Conservation (phyloP, 2,888 invertebrate species). For the Axea sp. region DNA sequence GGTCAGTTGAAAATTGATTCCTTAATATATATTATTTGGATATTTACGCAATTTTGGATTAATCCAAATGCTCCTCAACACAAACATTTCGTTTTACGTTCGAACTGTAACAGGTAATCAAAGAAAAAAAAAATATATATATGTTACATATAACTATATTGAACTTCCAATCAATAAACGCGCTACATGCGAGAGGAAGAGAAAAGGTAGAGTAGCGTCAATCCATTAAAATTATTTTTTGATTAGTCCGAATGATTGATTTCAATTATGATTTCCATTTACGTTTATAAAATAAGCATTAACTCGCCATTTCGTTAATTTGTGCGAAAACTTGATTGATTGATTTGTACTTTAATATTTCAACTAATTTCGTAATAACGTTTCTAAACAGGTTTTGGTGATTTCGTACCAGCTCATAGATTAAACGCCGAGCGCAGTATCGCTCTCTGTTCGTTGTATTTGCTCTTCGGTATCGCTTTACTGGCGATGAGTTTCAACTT, state of each 20-base stretch:
- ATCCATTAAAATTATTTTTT: slow-evolving; percentile 29
- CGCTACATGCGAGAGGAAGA: neutral
- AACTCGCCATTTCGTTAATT: too few species aligned
- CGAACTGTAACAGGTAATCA: too few species aligned
- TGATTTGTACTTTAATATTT: too few species aligned
- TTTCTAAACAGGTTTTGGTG: slow-evolving; percentile 86
- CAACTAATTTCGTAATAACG: neutral
- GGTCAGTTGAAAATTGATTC: slow-evolving; percentile 80
- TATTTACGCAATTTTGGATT: too few species aligned
- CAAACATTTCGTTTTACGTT: slow-evolving; percentile 1
- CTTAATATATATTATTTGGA: too few species aligned
- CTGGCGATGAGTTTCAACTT: slow-evolving; percentile 98
- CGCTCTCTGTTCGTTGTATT: slow-evolving; percentile 93
- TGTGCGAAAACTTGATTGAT: too few species aligned
- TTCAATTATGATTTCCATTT: slow-evolving; percentile 7
- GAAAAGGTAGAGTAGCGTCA: neutral
- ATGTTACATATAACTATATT: too few species aligned
- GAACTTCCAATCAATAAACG: slow-evolving; percentile 26
- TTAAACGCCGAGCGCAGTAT: slow-evolving; percentile 83
- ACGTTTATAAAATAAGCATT: neutral
- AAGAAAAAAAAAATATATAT: too few species aligned
- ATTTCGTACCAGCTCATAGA: slow-evolving; percentile 92
- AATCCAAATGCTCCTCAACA: too few species aligned
- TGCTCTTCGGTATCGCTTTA: slow-evolving; percentile 95
- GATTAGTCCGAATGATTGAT: slow-evolving; percentile 36